Base-by-base conservation (phyloP, 1,140 invertebrate genomes). In the Drosophila cardini region DNA sequence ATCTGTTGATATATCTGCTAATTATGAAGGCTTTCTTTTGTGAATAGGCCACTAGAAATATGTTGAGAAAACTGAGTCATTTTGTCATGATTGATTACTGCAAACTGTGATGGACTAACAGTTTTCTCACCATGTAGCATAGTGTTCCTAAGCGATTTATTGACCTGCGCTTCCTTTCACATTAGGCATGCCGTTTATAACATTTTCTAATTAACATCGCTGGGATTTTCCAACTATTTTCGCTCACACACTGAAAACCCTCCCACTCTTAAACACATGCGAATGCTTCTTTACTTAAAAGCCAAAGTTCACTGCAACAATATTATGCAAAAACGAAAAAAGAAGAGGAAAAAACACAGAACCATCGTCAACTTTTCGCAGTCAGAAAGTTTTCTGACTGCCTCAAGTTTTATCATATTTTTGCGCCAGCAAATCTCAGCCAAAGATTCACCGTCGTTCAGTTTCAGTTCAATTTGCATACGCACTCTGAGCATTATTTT, bases 401-500 rank as follows among this genome's bases (percentile, higher is more conserved):
- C 42, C 83, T 86, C 48, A 86, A 86, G 84, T 86, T 86, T 86
- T 87, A 83, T 89, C 80, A 87, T 87, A 89, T 84, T 87, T 87
- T 80, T 78, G 71, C 82, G 62, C 40, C 67, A 46, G 58, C 67
- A 82, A 85, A 85, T 85, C 82, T 82, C 82, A 64, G 78, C 60
- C 30, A 72, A 78, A 76, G 63, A 82, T 69, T 72, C 77, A 38
- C 69, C 38, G 48, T 63, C 63, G 60, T 69, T 58, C 70, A 50
- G 68, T 70, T 57, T 78, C 64, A 50, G 77, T 84, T 87, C 76
- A 89, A 89, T 89, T 89, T 89, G 84, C 84, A 89, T 89, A 89
- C 84, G 82, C 84, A 83, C 68, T 82, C 85, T 64, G 77, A 89
- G 85, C 84, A 89, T 89, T 89, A 89, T 89, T 89, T 89, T 89